Evolutionary conservation across 2,113 vertebrate genomes (phyloP), one percentile per base, ranked within the genome.

Genomic region (Notarius quadriscutis): DNA sequence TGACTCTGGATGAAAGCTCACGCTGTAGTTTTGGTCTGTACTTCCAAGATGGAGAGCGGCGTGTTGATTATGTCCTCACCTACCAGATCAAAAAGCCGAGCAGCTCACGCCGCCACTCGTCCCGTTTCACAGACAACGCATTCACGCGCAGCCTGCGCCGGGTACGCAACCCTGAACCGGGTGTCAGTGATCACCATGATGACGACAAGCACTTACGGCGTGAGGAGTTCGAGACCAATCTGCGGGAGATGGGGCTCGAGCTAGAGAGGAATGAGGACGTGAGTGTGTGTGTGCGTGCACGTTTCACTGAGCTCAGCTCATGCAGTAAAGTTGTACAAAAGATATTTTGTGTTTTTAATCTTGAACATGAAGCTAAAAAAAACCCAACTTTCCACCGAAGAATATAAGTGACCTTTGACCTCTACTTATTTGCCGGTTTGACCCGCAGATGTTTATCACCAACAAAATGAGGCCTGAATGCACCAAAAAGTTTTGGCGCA

Each of bases 181-280:
- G 91, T 0, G 95, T 92, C 57, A 0, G 92, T 60, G 96, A 97
- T 74, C 95, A 94, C 90, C 96, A 98, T 0, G 98, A 99, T 55
- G 97, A 98, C 0, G 97, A 99, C 90, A 99, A 98, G 92, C 91
- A 93, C 0, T 92, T 96, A 87, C 96, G 95, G 84, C 92, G 98
- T 65, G 97, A 98, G 60, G 97, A 99, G 91, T 99, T 97, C 0
- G 97, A 99, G 88, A 94, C 92, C 2, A 98, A 97, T 92, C 96
- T 99, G 0, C 91, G 94, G 88, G 97, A 98, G 89, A 96, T 97
- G 18, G 98, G 98, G 1, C 95, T 99, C 91, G 97, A 99, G 92
- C 93, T 99, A 93, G 98, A 99, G 92, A 96, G 90, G 0, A 97
- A 99, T 0, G 97, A 98, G 85, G 97, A 98, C 0, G 98, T 99